Base-by-base conservation (phyloP, 2,113 vertebrate genomes). In the Macaca fascicularis region DNA sequence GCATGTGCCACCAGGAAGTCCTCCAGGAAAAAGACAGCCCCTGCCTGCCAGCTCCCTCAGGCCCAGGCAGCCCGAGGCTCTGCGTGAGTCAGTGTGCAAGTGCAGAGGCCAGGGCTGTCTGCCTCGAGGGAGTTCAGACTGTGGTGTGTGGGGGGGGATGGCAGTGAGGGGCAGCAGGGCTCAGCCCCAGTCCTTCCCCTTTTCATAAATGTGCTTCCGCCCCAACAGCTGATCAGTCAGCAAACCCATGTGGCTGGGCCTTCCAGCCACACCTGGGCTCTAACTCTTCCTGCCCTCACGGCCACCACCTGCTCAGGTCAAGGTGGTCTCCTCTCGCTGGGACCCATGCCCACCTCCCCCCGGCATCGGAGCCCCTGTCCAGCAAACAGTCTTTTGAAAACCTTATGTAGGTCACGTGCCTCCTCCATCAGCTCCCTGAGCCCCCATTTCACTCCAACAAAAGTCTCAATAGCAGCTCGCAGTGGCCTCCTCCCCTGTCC, bases 61-160 rank as follows among this genome's bases (percentile, higher is more conserved):
- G 55, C 76, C n/a, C 14, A 35, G 50, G 0, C 30, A 69, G 67
- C 30, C 67, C 67, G 32, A 19, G 32, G 67, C 32, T 69, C 67
- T 69, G 67, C 1, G 6, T 69, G 67, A 69, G 27, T 64, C 27
- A 14, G 61, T 1, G 61, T 64, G 61, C 59, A 30, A 64, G 27
- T 30, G 61, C 61, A 64, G 61, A 30, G 70, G 11, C 32, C 4
- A 2, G 30, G 12, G 13, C 8, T 16, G 76, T 30, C 72, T 75
- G 50, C 38, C 43, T 11, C 6, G 0, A n/a, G 52, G 23, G 38
- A 8, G 57, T 45, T 6, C 1, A 0, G 4, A 9, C 48, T 38
- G 4, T 1, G 38, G 38, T n/a, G 76, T 4, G 30, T 5, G 0
- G 6, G 27, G 30, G 50, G 11, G 27, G 48, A 48, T 10, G 14